A percentile compares a stretch with the other conserved stretches of the same genome.
phyloP scores from a whole-genome alignment of 2,888 invertebrate species.

The Orthonychiurus folsomi region DNA sequence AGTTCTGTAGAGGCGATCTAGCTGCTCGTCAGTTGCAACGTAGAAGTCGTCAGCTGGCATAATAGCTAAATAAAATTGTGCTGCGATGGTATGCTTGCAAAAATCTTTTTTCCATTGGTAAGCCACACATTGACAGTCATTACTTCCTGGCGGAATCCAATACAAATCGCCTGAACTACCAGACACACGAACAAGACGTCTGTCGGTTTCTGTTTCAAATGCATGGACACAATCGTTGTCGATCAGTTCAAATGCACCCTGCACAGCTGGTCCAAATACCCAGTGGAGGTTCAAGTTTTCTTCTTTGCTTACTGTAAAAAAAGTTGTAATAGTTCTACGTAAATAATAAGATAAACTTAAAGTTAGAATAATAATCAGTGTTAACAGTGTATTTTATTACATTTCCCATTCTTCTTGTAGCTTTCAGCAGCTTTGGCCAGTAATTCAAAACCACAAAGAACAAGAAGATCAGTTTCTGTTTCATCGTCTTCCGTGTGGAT shows the following conservation, averaged over 20 bases:
- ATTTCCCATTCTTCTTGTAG: neutral
- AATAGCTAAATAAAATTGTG: neutral
- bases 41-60: neutral
- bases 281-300: neutral
- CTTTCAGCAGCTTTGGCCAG: neutral
- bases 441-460: neutral
- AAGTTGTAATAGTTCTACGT: neutral
- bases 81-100: constrained; percentile 1
- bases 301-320: neutral
- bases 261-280: constrained; percentile 1
- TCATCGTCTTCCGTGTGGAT: neutral
- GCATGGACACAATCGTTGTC: neutral
- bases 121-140: constrained; percentile 4
- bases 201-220: neutral
- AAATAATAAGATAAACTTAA: neutral
- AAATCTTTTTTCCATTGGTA: constrained; percentile 5
- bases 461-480: neutral
- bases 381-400: too few relatives aligned
- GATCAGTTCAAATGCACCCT: neutral
- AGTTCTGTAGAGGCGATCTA: neutral
- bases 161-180: neutral
- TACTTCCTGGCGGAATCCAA: neutral
- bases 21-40: neutral
- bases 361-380: neutral
- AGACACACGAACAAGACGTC: neutral